Evolutionary conservation across 2,113 vertebrate species (phyloP).

Genomic region (Gracilinanus agilis): DNA sequence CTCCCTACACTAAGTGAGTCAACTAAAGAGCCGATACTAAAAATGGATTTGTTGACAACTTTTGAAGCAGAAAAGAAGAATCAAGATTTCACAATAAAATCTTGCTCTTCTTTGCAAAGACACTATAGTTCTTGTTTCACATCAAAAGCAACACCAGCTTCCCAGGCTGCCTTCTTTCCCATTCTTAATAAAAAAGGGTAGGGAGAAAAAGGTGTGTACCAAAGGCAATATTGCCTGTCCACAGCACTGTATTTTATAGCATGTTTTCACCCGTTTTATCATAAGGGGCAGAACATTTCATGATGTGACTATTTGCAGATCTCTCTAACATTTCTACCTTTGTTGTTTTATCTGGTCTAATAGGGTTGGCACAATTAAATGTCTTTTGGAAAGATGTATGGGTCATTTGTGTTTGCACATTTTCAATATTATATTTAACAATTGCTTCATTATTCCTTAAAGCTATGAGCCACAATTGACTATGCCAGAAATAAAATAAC

Average conservation of each 20-base stretch:
- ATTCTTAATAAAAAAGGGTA: neutral
- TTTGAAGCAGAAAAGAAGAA: neutral
- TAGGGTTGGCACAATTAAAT: constrained; percentile 26
- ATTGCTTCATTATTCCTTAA: constrained; percentile 14
- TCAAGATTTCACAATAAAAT: neutral
- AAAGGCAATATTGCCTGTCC: neutral
- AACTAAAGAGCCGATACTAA: neutral
- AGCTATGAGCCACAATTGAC: neutral
- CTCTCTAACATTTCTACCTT: constrained; percentile 11
- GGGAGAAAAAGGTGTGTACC: neutral
- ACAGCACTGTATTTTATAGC: neutral
- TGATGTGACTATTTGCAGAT: constrained; percentile 8
- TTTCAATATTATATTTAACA: constrained; percentile 29
- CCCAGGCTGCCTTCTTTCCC: neutral
- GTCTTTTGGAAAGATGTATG: constrained; percentile 19
- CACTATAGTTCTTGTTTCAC: neutral
- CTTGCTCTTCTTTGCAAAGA: neutral
- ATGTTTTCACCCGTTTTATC: neutral
- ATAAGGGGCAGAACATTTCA: neutral
- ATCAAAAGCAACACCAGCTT: neutral
- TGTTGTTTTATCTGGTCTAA: neutral
- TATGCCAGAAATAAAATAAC: neutral
- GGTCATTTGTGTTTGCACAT: neutral
- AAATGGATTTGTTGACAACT: neutral
- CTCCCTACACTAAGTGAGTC: neutral